Percentiles rank a stretch among this genome's conserved stretches.
phyloP scores from a whole-genome alignment of 2,888 invertebrate genomes.

The Agrenia bidenticulata region DNA sequence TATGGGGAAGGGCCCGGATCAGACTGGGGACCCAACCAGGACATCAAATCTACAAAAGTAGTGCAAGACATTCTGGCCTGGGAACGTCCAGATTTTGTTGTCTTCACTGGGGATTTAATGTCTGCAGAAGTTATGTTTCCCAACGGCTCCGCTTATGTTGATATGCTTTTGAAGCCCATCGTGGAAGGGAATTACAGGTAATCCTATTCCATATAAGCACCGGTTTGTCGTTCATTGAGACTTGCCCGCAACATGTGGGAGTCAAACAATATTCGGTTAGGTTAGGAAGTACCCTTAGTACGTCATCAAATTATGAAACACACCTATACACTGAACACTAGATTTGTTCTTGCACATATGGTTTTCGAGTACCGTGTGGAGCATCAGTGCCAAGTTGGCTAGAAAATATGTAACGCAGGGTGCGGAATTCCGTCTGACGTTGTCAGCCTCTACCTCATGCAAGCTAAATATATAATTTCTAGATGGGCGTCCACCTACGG shows the following conservation, averaged over 20 bases:
- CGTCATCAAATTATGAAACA: too few relatives aligned
- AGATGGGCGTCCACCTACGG: constrained; percentile 43
- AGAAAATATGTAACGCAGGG: too few relatives aligned
- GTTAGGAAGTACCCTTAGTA: too few relatives aligned
- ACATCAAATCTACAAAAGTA: constrained; percentile 32
- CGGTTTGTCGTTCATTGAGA: neutral
- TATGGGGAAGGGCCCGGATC: constrained; percentile 40
- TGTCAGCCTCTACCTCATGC: too few relatives aligned
- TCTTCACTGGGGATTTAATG: constrained; percentile 42
- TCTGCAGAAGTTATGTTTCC: constrained; percentile 40
- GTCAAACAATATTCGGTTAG: too few relatives aligned
- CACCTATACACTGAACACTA: too few relatives aligned
- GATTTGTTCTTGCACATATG: too few relatives aligned
- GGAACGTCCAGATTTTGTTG: constrained; percentile 45
- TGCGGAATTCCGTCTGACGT: neutral
- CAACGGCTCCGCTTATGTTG: constrained; percentile 36
- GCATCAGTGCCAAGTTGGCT: too few relatives aligned
- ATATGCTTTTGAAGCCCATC: constrained; percentile 34
- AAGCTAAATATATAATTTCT: neutral
- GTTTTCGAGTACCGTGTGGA: too few relatives aligned
- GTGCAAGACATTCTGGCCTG: constrained; percentile 38
- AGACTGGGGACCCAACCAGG: constrained; percentile 42
- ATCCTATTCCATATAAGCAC: neutral
- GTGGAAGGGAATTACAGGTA: constrained; percentile 37
- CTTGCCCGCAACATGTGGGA: too few relatives aligned